A percentile compares a stretch with the other conserved stretches of the same genome.
phyloP scores from a whole-genome alignment of 2,113 vertebrate species.

The Tauraco erythrolophus region DNA sequence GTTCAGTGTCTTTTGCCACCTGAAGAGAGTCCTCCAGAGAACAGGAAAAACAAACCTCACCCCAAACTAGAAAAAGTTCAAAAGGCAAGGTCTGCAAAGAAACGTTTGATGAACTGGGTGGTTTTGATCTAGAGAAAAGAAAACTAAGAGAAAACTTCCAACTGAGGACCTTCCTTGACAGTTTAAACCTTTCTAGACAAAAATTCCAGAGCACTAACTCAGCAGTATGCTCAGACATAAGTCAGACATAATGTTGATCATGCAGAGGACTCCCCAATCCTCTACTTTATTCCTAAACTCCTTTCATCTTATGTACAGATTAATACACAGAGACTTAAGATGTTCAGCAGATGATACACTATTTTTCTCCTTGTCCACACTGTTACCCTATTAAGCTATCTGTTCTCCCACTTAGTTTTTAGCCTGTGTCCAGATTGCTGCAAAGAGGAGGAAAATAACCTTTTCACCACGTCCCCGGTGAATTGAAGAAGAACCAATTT shows the following conservation, averaged over 20 bases:
- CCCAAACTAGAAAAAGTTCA: not conserved
- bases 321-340: not conserved
- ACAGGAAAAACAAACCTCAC: not conserved
- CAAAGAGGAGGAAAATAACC: not conserved
- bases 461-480: not conserved
- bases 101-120: not conserved
- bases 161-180: not conserved
- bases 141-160: not conserved
- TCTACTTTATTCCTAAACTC: not conserved
- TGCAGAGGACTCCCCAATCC: not conserved
- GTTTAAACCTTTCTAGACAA: not conserved
- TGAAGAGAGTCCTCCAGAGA: fast-evolving
- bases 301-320: not conserved
- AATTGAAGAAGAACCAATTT: not conserved
- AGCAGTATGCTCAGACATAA: not conserved
- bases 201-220: fast-evolving
- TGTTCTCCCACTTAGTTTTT: not conserved
- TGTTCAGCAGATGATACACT: not conserved
- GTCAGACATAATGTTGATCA: not conserved
- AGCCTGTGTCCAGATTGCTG: not conserved
- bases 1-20: not conserved
- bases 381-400: not conserved
- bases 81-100: not conserved
- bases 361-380: not conserved
- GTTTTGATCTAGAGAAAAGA: not conserved